These are phyloP conservation scores for Campylorhamphus procurvoides DNA, from an alignment of 2,113 vertebrate species.

Conservation along the genomic window DNA sequence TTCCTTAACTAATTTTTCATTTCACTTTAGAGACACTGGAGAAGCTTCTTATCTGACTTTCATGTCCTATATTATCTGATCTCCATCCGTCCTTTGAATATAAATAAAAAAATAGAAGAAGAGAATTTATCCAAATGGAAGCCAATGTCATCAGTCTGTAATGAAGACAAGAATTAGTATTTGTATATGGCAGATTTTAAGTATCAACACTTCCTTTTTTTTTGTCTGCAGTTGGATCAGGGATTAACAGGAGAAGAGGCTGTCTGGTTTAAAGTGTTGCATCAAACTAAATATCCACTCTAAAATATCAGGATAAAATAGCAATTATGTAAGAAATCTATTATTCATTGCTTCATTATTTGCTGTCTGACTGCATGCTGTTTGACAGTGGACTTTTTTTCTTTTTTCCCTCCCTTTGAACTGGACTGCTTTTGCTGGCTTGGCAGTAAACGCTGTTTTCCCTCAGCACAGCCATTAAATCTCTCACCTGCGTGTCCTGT, in stretches of 20 bases:
- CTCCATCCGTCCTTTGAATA: neutral
- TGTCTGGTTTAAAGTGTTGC: neutral
- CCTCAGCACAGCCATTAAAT: conserved; percentile 51
- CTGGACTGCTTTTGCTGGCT: conserved; percentile 12
- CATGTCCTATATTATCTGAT: neutral
- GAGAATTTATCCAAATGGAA: neutral
- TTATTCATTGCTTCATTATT: conserved; percentile 17
- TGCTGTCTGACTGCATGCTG: neutral
- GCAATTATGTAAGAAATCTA: neutral
- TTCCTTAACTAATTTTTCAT: neutral
- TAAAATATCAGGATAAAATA: neutral
- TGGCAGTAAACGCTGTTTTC: conserved; percentile 2
- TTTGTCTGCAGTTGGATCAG: neutral
- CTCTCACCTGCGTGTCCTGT: conserved; percentile 65
- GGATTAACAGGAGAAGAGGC: neutral
- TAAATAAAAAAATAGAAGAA: neutral
- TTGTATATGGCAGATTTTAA: neutral
- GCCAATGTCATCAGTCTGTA: neutral
- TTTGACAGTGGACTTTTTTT: neutral
- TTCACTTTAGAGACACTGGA: neutral
- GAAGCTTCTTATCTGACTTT: neutral
- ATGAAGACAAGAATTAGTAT: neutral
- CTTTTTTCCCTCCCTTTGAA: neutral
- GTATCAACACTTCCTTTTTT: neutral
- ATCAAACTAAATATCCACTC: neutral